A percentile compares a stretch with the other conserved stretches of the same genome.
Evolutionary conservation across 1,140 invertebrate species (phyloP).

Genomic region (Episyrphus balteatus): DNA sequence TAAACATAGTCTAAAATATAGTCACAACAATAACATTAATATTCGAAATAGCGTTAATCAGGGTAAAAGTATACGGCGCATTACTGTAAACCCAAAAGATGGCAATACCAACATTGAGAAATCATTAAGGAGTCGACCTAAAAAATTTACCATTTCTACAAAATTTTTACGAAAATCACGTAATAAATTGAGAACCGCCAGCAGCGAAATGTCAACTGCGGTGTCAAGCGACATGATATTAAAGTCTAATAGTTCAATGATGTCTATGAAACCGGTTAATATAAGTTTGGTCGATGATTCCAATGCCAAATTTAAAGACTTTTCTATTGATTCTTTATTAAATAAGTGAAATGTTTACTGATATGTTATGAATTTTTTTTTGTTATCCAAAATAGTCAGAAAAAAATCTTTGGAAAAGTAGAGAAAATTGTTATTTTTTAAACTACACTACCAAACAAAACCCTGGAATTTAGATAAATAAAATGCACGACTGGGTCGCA

Average conservation of each 20-base stretch:
- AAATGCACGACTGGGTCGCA: no score
- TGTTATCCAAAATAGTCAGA: no score
- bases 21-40: conserved; percentile 1
- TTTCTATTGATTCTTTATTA: conserved; percentile 34
- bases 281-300: conserved; percentile 24
- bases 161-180: conserved; percentile 33
- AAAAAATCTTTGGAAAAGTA: no score
- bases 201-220: conserved; percentile 4
- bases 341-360: conserved; percentile 32
- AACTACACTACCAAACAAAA: no score
- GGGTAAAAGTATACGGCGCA: not conserved
- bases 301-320: conserved; percentile 36
- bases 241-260: not conserved
- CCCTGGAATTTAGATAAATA: no score
- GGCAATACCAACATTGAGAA: conserved; percentile 15
- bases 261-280: conserved; percentile 4
- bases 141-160: conserved; percentile 33
- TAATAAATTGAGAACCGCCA: conserved; percentile 26
- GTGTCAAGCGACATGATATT: not conserved
- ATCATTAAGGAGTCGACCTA: conserved; percentile 4
- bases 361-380: no score
- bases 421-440: no score
- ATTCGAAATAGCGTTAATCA: not conserved
- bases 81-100: conserved; percentile 9
- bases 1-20: not conserved